Evolutionary conservation across 2,888 invertebrate genomes (phyloP).

Genomic region (Osmoderma eremita): DNA sequence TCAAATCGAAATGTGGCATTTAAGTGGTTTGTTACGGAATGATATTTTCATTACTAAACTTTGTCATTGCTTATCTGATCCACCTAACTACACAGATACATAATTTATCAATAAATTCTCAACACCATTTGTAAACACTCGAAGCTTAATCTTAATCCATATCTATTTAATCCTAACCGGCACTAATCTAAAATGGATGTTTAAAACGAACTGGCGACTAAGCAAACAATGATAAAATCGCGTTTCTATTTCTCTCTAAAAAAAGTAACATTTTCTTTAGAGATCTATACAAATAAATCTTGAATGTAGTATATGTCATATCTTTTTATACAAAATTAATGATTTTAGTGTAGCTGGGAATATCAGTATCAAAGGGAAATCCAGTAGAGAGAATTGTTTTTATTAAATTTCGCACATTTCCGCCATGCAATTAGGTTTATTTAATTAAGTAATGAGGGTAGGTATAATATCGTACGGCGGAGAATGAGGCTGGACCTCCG

Average conservation of each 20-base stretch:
- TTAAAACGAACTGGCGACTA: background rate
- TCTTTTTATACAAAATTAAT: too few species aligned
- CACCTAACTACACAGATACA: background rate
- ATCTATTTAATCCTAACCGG: conserved; percentile 36
- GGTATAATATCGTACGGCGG: conserved; percentile 8
- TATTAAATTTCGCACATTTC: conserved; percentile 26
- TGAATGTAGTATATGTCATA: too few species aligned
- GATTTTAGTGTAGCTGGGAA: too few species aligned
- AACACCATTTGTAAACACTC: conserved; percentile 17
- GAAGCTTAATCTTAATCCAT: conserved; percentile 32
- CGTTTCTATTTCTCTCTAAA: too few species aligned
- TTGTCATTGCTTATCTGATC: conserved; percentile 11
- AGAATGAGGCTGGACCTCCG: conserved; percentile 1
- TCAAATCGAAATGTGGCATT: too few species aligned
- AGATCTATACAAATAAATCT: too few species aligned
- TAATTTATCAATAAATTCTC: conserved; percentile 17
- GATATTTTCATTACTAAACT: too few species aligned
- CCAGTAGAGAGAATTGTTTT: too few species aligned
- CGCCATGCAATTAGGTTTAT: conserved; percentile 23
- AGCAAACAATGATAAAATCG: conserved; percentile 31
- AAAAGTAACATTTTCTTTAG: too few species aligned
- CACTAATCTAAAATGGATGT: conserved; percentile 12
- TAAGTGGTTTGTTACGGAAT: too few species aligned
- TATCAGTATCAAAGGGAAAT: too few species aligned
- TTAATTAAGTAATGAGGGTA: conserved; percentile 22